Conservation (phyloP, 2,113 vertebrate species). For the Theristicus caerulescens region DNA sequence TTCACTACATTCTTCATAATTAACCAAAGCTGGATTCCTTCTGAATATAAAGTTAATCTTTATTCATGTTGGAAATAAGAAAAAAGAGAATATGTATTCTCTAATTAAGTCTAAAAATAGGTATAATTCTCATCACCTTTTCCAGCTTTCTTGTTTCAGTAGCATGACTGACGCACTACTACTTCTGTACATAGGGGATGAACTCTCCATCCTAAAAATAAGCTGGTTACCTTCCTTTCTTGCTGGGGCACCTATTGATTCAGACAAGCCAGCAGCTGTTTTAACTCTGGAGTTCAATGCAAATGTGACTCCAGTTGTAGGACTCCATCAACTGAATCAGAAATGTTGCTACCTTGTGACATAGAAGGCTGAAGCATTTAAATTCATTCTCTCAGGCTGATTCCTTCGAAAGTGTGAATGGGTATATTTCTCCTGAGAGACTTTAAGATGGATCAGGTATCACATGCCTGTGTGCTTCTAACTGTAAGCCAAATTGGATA, state of each 20-base stretch:
- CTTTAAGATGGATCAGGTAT: neutral
- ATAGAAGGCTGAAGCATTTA: neutral
- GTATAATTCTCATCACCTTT: neutral
- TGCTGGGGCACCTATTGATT: neutral
- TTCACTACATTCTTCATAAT: neutral
- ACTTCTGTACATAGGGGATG: neutral
- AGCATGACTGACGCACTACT: neutral
- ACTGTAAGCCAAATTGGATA: neutral
- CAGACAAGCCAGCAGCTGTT: neutral
- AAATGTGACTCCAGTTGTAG: neutral
- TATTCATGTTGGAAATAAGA: neutral
- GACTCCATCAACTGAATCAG: neutral
- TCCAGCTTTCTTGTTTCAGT: neutral
- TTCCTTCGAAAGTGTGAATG: neutral
- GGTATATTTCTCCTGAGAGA: neutral
- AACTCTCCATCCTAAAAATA: neutral
- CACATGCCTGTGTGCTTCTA: neutral
- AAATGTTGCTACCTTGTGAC: neutral
- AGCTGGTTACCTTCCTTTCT: neutral
- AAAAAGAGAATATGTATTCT: neutral
- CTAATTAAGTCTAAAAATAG: neutral
- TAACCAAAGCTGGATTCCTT: neutral
- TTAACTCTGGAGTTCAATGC: neutral
- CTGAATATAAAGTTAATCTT: neutral
- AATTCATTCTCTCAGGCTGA: neutral